Base-by-base conservation (phyloP, 1,140 invertebrate species). In the Caenorhabditis briggsae region DNA sequence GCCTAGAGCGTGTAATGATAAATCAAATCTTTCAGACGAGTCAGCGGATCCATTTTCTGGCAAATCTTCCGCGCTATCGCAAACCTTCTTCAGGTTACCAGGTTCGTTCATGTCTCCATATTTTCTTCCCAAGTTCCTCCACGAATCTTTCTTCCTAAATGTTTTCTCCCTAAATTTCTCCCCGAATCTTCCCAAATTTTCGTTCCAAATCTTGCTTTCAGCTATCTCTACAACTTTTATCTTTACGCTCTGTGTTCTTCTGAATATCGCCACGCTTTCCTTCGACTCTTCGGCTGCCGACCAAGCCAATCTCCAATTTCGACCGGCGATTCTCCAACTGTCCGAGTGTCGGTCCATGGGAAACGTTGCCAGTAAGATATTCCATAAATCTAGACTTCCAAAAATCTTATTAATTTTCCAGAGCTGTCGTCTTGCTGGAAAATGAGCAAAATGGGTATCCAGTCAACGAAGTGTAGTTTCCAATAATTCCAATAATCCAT, bases 321-420 rank as follows among this genome's bases (percentile, higher is more conserved):
- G 12, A 85, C 84, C 0, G 84, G 65, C n/a, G 84, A 85, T 58
- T 70, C 61, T 56, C 84, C 84, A 16, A 85, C 84, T 16, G 65
- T 85, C 46, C 46, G 84, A 2, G 41, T 85, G 5, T 74, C 84
- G 12, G 46, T 78, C 50, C 70, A 78, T 23, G 70, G 70, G 53
- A 78, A 78, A 53, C 70, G 70, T 50, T 78, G 70, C 33, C 70
- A 78, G 70, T 78, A 53, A 78, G 70, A 23, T 11, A 9, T 5
- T 20, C 20, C 64, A 25, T 11, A 20, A 9, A 8, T 6, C 3
- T 98, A 92, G 97, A 99, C 93, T 97, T 99, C 93, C 99, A 97
- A 94, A 97, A 96, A 93, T 98, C 99, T 93, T 14, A 55, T 48
- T 78, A 0, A 1, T 20, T 56, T 82, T 86, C 14, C 53, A 86